These are phyloP conservation scores for Lithobates sylvaticus DNA, from an alignment of 2,797 vertebrate genomes.

Conservation along the genomic window DNA sequence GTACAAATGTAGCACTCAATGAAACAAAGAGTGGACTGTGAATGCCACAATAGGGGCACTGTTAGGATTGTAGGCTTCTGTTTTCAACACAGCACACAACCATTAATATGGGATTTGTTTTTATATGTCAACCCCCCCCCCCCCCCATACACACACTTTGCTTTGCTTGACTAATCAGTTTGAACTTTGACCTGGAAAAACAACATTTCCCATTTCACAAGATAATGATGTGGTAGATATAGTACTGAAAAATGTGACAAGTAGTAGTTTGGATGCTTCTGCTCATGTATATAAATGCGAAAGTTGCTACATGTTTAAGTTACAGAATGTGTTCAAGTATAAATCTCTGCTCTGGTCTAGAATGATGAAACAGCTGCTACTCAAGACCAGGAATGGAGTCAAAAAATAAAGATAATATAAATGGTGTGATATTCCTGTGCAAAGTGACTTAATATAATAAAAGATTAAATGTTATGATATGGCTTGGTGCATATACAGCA, in stretches of 20 bases:
- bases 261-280: too few relatives aligned
- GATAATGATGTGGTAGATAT: constrained; percentile 26
- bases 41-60: constrained; percentile 3
- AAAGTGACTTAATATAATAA: too few relatives aligned
- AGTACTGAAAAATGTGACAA: background rate
- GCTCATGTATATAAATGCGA: background rate
- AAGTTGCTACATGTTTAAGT: background rate
- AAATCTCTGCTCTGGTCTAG: too few relatives aligned
- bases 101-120: constrained; percentile 23
- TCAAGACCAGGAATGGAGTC: too few relatives aligned
- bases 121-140: background rate
- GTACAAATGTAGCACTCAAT: constrained; percentile 7
- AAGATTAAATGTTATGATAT: too few relatives aligned
- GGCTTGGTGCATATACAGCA: too few relatives aligned
- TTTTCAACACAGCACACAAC: background rate
- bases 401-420: too few relatives aligned
- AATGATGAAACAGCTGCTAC: too few relatives aligned
- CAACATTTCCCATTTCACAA: constrained; percentile 6
- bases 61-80: background rate
- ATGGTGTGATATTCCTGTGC: too few relatives aligned
- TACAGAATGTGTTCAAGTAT: too few relatives aligned
- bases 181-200: constrained; percentile 20
- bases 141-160: background rate
- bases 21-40: constrained; percentile 13
- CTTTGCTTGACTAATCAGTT: constrained; percentile 12